These are phyloP conservation scores for Lanius collurio DNA, from an alignment of 2,113 vertebrate genomes.

Conservation along the genomic window DNA sequence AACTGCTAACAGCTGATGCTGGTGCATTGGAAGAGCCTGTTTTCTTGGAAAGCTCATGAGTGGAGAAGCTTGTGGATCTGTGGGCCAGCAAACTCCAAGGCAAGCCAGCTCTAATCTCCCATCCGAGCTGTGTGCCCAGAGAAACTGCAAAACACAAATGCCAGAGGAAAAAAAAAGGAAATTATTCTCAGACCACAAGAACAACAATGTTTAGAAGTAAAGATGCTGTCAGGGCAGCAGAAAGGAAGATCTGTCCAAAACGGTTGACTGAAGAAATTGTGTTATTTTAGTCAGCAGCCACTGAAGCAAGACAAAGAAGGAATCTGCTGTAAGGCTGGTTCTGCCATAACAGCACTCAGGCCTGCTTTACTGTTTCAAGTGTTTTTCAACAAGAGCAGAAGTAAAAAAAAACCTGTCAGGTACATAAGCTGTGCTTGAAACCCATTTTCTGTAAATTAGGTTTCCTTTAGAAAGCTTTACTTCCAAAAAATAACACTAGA, in stretches of 20 bases:
- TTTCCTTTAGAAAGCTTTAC: background rate
- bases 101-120: background rate
- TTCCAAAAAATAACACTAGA: background rate
- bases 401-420: background rate
- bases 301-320: background rate
- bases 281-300: background rate
- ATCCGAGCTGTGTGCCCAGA: background rate
- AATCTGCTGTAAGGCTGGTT: background rate
- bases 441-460: background rate
- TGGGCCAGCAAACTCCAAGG: background rate
- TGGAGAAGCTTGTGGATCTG: background rate
- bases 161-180: background rate
- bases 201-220: background rate
- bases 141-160: background rate
- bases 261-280: accelerated
- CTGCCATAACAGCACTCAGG: background rate
- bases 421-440: background rate
- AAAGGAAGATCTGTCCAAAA: background rate
- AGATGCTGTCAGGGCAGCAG: background rate
- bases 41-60: background rate
- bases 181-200: conserved; percentile 38
- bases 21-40: background rate
- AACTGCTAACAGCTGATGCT: background rate
- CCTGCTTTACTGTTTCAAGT: background rate
- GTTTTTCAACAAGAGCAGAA: background rate